Evolutionary conservation across 2,888 invertebrate species (phyloP), one percentile per base, ranked within the genome.

Genomic region (Apotomis betuletana): DNA sequence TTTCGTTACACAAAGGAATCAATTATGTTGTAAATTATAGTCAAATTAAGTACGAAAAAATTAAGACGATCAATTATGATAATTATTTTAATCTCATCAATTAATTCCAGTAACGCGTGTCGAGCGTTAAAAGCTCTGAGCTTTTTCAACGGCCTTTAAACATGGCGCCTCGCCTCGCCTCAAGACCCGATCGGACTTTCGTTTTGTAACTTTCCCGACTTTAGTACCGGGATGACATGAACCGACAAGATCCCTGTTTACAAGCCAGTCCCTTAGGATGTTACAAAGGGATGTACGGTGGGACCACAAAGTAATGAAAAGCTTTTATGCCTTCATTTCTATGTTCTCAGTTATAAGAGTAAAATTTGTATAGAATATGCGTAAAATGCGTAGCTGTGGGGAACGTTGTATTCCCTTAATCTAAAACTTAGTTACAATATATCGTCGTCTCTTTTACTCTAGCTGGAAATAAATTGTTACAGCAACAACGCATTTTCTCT

Each of bases 201-300:
- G 73, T 74, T 74, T 72, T 83, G 84, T 85, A 85, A 85, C 81
- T 79, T 81, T 81, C 81, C 83, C 82, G 83, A 83, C 81, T 79
- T 77, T 75, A 76, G 59, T 63, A 83, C 77, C 75, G 83, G 85
- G 86, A 80, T 73, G 77, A 44, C 86, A 88, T 83, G 75, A 83
- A 74, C 71, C 12, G 8, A 15, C 81, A 79, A 83, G 81, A 77
- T 73, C 74, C 63, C 6, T 69, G 71, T 68, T 84, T 81, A 81
- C 81, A 80, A 74, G 74, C 70, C 60, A 64, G 70, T 73, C 54
- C 62, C 52, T 65, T 65, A 59, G 41, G 12, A 27, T 10, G 58
- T 70, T 58, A 67, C 62, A 67, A 44, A 44, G 54, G 63, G 62
- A 58, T 72, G 52, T 46, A 63, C 57, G 6, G 52, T 55, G 55